Evolutionary conservation across 2,113 vertebrate species (phyloP), one percentile per base, ranked within the genome.

Genomic region (Astatoreochromis straeleni): DNA sequence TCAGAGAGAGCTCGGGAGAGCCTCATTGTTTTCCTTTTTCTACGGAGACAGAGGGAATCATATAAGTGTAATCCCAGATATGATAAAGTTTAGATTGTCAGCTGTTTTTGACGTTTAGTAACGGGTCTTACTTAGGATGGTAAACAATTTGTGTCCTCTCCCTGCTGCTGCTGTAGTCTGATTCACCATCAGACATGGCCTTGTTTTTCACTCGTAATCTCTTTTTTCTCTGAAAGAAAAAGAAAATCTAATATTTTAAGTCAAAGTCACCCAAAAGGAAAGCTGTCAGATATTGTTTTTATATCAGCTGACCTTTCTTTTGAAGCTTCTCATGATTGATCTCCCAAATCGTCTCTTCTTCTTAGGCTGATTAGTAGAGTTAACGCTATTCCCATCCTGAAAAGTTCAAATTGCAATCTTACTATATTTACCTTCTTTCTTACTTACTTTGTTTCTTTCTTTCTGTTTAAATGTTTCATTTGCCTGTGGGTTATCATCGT

Each of bases 11-110:
- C 97, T 33, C 98, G 96, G 3, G 97, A 98, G 70, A 99, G 91
- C 90, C 98, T 97, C 98, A 99, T 97, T 13, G 98, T 99, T 94
- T 99, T 99, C 95, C 97, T 98, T 91, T 98, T 95, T 84, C 96
- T 97, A 55, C 8, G 13, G 13, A 26, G 3, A 85, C 31, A 85
- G 24, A 63, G 29, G 65, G 3, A 45, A 45, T 80, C 10, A 13
- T n/a, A n/a, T 5, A 85, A 47, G 19, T 80, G 5, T 47, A 49
- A 79, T 6, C 2, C 9, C 13, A 45, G 12, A 70, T 16, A 29
- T 12, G 8, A 14, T 14, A 33, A 24, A 3, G 4, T 42, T 21
- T 55, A 26, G 38, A 65, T 31, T 38, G 17, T 2, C 51, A 63
- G 14, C 7, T 9, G 60, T 14, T 54, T 45, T 57, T 73, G 68